These are phyloP conservation scores for Channa striata DNA, from an alignment of 2,797 vertebrate species.

Conservation along the genomic window DNA sequence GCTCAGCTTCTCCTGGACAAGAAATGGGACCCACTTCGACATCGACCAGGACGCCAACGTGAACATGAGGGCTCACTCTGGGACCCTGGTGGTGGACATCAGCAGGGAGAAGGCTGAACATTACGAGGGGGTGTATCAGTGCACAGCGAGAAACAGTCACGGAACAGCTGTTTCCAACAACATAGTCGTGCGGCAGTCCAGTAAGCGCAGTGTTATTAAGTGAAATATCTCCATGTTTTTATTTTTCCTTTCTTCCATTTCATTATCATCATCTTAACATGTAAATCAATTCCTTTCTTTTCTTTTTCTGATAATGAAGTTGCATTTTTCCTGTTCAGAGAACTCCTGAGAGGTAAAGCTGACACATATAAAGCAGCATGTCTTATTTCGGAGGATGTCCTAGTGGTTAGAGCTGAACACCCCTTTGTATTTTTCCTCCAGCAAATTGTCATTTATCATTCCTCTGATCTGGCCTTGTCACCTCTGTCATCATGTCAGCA, in stretches of 20 bases:
- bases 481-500: slow-evolving; percentile 40
- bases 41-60: slow-evolving; percentile 90
- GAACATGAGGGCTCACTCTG: slow-evolving; percentile 90
- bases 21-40: slow-evolving; percentile 95
- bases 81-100: slow-evolving; percentile 94
- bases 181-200: slow-evolving; percentile 91
- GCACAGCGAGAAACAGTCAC: slow-evolving; percentile 92
- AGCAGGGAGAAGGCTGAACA: slow-evolving; percentile 89
- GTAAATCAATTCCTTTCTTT: slow-evolving; percentile 36
- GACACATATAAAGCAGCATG: slow-evolving; percentile 54
- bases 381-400: slow-evolving; percentile 16
- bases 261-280: slow-evolving; percentile 10
- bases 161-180: slow-evolving; percentile 95
- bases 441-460: slow-evolving; percentile 29
- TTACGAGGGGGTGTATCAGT: slow-evolving; percentile 95
- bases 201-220: slow-evolving; percentile 80
- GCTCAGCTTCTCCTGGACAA: slow-evolving; percentile 95
- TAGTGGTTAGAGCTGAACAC: slow-evolving; percentile 21
- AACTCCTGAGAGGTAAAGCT: slow-evolving; percentile 76
- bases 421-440: slow-evolving; percentile 51
- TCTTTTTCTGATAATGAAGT: slow-evolving; percentile 68
- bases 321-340: slow-evolving; percentile 74
- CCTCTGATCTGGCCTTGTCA: slow-evolving; percentile 41
- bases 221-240: not conserved
- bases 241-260: slow-evolving; percentile 21